Evolutionary conservation across 2,113 vertebrate genomes (phyloP).

Genomic region (Actinemys pallida): DNA sequence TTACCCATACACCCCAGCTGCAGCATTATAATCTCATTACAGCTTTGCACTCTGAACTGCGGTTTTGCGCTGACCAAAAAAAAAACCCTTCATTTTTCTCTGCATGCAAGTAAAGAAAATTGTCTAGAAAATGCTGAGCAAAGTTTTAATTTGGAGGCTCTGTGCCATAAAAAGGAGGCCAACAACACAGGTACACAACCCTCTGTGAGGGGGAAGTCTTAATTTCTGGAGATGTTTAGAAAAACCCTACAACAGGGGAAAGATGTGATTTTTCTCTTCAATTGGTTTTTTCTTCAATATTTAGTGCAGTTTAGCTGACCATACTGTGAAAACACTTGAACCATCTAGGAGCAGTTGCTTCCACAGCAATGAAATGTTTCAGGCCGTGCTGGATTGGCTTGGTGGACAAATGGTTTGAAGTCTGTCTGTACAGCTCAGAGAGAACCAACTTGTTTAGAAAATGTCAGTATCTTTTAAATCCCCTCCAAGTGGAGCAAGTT

Average conservation of each 20-base stretch:
- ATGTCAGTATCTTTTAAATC: slow-evolving; percentile 34
- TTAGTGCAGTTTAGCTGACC: slow-evolving; percentile 4
- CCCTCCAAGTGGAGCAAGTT: slow-evolving; percentile 24
- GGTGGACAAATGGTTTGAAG: slow-evolving; percentile 47
- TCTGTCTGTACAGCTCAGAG: slow-evolving; percentile 16
- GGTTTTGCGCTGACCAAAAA: neutral
- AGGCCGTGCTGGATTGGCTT: slow-evolving; percentile 33
- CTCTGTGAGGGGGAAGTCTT: neutral
- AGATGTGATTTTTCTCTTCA: slow-evolving; percentile 23
- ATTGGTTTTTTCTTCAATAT: neutral
- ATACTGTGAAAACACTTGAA: slow-evolving; percentile 42
- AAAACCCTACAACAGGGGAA: neutral
- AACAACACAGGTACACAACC: neutral
- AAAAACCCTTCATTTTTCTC: neutral
- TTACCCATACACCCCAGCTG: fast-evolving
- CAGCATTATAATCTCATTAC: neutral
- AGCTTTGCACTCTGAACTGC: neutral
- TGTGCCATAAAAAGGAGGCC: neutral
- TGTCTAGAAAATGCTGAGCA: neutral
- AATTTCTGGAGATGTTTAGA: neutral
- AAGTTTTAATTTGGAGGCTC: neutral
- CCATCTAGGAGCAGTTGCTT: slow-evolving; percentile 59
- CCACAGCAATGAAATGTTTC: slow-evolving; percentile 68
- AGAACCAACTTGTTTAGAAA: slow-evolving; percentile 28
- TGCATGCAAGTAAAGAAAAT: neutral